Evolutionary conservation across 2,113 vertebrate genomes (phyloP).

Genomic region (Oryzias woworae): DNA sequence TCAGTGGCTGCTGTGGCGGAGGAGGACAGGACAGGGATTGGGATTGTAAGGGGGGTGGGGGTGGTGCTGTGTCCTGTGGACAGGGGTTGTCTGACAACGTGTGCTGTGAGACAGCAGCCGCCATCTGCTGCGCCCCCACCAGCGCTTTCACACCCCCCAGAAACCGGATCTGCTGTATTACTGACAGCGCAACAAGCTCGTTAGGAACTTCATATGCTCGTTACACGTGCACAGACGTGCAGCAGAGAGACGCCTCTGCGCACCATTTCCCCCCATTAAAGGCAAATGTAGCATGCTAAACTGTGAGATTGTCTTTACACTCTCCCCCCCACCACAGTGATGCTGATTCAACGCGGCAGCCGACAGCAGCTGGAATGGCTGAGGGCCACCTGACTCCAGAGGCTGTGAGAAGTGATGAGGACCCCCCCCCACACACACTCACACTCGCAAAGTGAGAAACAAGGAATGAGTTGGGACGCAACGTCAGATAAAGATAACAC

Average conservation of each 20-base stretch:
- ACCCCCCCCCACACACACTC: conserved; percentile 40
- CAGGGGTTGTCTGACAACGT: conserved; percentile 62
- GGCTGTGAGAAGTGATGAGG: conserved; percentile 48
- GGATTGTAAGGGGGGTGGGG: background rate
- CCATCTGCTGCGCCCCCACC: conserved; percentile 67
- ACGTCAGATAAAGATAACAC: conserved; percentile 57
- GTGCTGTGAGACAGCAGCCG: conserved; percentile 65
- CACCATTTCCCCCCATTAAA: conserved; percentile 60
- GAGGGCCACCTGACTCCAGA: conserved; percentile 68
- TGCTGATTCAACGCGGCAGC: conserved; percentile 66
- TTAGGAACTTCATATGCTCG: conserved; percentile 69
- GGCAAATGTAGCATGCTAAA: conserved; percentile 74
- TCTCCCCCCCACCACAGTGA: conserved; percentile 35
- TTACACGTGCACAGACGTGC: conserved; percentile 65
- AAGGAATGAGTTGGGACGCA: conserved; percentile 38
- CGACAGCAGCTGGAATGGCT: conserved; percentile 77
- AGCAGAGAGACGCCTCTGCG: conserved; percentile 35
- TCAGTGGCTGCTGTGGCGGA: conserved; percentile 40
- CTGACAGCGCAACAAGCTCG: conserved; percentile 70
- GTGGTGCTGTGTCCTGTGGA: background rate
- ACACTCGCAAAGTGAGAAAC: conserved; percentile 40
- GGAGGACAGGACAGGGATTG: conserved; percentile 11
- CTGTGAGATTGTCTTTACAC: conserved; percentile 55
- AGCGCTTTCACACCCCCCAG: conserved; percentile 19
- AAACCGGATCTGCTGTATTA: conserved; percentile 40